phyloP scores from a whole-genome alignment of 2,797 vertebrate genomes.

The Crocidura indochinensis region DNA sequence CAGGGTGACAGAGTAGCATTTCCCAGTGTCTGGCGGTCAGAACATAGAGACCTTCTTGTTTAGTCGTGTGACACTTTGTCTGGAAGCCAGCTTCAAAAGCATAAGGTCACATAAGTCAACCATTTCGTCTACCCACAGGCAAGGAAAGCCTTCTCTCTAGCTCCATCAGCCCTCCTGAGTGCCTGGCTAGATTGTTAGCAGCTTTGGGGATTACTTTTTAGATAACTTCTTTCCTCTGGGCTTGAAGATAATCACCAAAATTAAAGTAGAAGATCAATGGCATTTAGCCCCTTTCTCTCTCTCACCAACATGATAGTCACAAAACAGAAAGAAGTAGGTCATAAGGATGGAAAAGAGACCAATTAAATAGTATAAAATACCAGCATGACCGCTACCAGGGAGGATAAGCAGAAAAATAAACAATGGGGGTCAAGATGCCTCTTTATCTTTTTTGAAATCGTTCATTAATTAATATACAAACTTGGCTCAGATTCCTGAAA shows the following conservation, averaged over 20 bases:
- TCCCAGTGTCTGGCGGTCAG: not conserved
- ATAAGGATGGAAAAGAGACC: slow-evolving; percentile 54
- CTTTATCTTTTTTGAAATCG: slow-evolving; percentile 57
- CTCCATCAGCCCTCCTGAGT: slow-evolving; percentile 11
- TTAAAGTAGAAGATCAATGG: slow-evolving; percentile 74
- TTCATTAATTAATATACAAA: slow-evolving; percentile 75
- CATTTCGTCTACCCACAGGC: slow-evolving; percentile 36
- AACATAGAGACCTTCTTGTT: slow-evolving; percentile 10
- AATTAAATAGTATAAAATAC: slow-evolving; percentile 72
- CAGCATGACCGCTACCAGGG: not conserved
- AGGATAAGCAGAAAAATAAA: slow-evolving; percentile 70
- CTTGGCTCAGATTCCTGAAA: slow-evolving; percentile 54
- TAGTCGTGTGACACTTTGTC: slow-evolving; percentile 6
- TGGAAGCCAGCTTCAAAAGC: slow-evolving; percentile 46
- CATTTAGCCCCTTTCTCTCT: slow-evolving; percentile 69
- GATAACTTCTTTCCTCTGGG: slow-evolving; percentile 71
- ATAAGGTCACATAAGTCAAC: slow-evolving; percentile 63
- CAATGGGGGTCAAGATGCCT: slow-evolving; percentile 64
- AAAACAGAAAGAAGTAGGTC: slow-evolving; percentile 71
- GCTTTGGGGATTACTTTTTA: slow-evolving; percentile 68
- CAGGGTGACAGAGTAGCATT: not conserved
- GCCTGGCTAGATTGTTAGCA: slow-evolving; percentile 62
- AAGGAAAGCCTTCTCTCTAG: slow-evolving; percentile 42
- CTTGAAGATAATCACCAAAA: slow-evolving; percentile 78
- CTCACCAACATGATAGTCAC: slow-evolving; percentile 63